Evolutionary conservation across 2,888 invertebrate species (phyloP).

Genomic region (Phengaris alcon): DNA sequence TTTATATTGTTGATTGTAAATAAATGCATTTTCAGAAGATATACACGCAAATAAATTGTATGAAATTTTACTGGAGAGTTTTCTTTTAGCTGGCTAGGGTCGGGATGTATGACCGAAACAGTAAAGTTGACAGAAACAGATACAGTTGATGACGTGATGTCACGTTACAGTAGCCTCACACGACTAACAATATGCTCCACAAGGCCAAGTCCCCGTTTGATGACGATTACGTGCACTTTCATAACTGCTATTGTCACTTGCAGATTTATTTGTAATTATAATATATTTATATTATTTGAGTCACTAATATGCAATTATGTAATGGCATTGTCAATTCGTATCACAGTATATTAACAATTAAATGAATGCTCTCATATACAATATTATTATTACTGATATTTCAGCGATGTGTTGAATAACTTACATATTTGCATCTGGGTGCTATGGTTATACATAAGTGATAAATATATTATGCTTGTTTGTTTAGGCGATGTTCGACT

Average conservation of each 20-base stretch:
- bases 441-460: constrained; percentile 78
- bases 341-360: constrained; percentile 70
- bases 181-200: constrained; percentile 76
- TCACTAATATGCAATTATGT: constrained; percentile 80
- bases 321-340: constrained; percentile 67
- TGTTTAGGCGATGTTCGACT: constrained; percentile 64
- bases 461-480: constrained; percentile 71
- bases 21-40: constrained; percentile 75
- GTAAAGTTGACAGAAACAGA: constrained; percentile 49
- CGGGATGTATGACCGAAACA: constrained; percentile 49
- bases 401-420: constrained; percentile 67
- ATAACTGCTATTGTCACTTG: constrained; percentile 77
- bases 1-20: constrained; percentile 77
- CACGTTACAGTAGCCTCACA: constrained; percentile 73
- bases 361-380: constrained; percentile 68
- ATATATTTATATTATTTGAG: constrained; percentile 78
- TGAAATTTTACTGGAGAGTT: constrained; percentile 65
- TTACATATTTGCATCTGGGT: constrained; percentile 80
- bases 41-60: constrained; percentile 76
- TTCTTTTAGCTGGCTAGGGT: constrained; percentile 59
- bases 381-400: constrained; percentile 52
- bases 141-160: constrained; percentile 78
- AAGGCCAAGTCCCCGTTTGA: constrained; percentile 78
- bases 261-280: constrained; percentile 74
- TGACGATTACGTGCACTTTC: constrained; percentile 75